phyloP scores from a whole-genome alignment of 2,113 vertebrate species.

The Trogon surrucura region DNA sequence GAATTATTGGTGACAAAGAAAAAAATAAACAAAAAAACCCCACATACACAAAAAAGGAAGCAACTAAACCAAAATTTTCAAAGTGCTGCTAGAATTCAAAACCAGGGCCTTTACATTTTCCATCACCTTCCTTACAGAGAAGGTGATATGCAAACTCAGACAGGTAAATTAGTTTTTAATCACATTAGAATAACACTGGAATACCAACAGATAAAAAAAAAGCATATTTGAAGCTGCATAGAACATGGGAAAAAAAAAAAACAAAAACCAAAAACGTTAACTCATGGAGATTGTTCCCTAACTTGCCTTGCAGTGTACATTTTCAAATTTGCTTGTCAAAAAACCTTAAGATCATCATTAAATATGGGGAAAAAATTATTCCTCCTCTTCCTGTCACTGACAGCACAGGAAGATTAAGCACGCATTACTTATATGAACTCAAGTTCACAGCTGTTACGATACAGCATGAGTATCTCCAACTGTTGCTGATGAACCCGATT shows the following conservation, averaged over 20 bases:
- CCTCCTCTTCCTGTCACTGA: conserved; percentile 34
- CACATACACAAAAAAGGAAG: not conserved
- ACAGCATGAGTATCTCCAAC: conserved; percentile 40
- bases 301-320: not conserved
- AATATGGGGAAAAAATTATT: not conserved
- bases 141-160: not conserved
- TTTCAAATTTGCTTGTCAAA: not conserved
- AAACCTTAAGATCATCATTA: not conserved
- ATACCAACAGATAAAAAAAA: not conserved
- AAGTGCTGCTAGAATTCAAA: not conserved
- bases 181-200: not conserved
- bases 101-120: not conserved
- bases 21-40: not conserved
- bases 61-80: not conserved
- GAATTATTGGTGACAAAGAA: not conserved
- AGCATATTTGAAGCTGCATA: not conserved
- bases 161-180: not conserved
- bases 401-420: conserved; percentile 27
- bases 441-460: conserved; percentile 46
- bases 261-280: not conserved
- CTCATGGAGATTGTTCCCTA: not conserved
- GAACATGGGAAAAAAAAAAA: not conserved
- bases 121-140: not conserved
- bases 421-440: conserved; percentile 24
- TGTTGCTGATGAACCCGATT: not conserved